phyloP scores from a whole-genome alignment of 2,113 vertebrate species.

The Nothocercus julius region DNA sequence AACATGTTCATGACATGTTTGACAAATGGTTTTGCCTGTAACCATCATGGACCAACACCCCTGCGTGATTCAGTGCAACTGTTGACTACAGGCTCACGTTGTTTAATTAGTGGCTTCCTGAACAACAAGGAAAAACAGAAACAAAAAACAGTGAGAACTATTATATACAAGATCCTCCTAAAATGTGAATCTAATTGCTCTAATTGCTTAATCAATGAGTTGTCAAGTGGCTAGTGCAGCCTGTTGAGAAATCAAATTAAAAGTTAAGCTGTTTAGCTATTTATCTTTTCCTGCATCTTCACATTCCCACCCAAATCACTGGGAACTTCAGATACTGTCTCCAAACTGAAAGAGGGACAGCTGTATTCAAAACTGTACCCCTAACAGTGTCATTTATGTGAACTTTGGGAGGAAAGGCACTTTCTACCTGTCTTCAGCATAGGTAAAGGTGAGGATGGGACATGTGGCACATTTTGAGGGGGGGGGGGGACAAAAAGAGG shows the following conservation, averaged over 20 bases:
- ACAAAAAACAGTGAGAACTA: background rate
- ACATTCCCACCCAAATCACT: background rate
- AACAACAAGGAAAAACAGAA: background rate
- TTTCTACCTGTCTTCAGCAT: background rate
- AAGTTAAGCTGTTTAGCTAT: background rate
- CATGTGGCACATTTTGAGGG: background rate
- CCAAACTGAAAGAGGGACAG: background rate
- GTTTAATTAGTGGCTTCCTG: slow-evolving; percentile 15
- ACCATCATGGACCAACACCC: background rate
- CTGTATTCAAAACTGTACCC: background rate
- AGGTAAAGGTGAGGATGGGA: background rate
- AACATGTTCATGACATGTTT: background rate
- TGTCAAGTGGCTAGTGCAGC: background rate
- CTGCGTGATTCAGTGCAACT: background rate
- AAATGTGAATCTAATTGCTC: slow-evolving; percentile 34
- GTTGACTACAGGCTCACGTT: background rate
- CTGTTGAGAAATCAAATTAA: background rate
- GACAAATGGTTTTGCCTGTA: background rate
- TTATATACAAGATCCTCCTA: background rate
- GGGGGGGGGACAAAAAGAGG: too few relatives aligned
- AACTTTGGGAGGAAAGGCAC: background rate
- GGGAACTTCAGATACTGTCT: background rate
- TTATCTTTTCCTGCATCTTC: background rate
- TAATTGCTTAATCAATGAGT: slow-evolving; percentile 19
- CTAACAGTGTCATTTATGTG: background rate